Evolutionary conservation across 2,888 invertebrate species (phyloP).

Genomic region (Parnassius mnemosyne): DNA sequence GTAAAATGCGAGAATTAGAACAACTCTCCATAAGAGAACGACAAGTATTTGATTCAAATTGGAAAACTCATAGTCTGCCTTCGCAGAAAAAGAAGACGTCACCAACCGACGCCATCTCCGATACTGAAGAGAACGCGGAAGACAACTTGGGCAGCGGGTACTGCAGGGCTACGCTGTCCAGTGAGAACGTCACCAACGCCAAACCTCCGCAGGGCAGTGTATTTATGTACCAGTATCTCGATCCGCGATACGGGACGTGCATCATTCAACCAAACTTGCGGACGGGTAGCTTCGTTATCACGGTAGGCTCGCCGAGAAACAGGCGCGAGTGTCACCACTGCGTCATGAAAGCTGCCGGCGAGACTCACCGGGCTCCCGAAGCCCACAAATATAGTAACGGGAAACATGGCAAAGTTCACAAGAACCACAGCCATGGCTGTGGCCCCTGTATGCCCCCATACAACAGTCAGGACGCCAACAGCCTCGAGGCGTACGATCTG

Average conservation of each 20-base stretch:
- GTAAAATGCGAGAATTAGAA: conserved; percentile 91
- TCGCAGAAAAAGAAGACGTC: conserved; percentile 89
- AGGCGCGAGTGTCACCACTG: conserved; percentile 85
- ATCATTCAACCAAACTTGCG: conserved; percentile 84
- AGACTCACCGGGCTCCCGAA: conserved; percentile 62
- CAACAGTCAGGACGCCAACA: conserved; percentile 86
- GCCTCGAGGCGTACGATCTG: conserved; percentile 91
- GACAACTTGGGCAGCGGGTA: conserved; percentile 81
- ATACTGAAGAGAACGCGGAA: conserved; percentile 64
- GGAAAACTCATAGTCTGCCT: conserved; percentile 94
- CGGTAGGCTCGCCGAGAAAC: conserved; percentile 84
- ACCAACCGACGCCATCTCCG: conserved; percentile 66
- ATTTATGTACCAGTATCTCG: conserved; percentile 85
- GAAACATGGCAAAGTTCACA: conserved; percentile 60
- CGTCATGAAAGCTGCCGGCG: conserved; percentile 76
- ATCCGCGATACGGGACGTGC: conserved; percentile 85
- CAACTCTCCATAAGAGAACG: conserved; percentile 89
- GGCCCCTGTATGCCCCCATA: conserved; percentile 85
- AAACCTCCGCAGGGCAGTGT: conserved; percentile 71
- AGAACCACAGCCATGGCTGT: conserved; percentile 81
- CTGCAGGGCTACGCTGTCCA: conserved; percentile 89
- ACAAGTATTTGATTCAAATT: conserved; percentile 90
- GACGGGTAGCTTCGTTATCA: conserved; percentile 86
- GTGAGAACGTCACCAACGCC: conserved; percentile 85
- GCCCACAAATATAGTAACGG: conserved; percentile 52